A percentile compares a stretch with the other conserved stretches of the same genome.
Evolutionary conservation across 2,888 invertebrate species (phyloP).

Genomic region (Allophyes oxyacanthae): DNA sequence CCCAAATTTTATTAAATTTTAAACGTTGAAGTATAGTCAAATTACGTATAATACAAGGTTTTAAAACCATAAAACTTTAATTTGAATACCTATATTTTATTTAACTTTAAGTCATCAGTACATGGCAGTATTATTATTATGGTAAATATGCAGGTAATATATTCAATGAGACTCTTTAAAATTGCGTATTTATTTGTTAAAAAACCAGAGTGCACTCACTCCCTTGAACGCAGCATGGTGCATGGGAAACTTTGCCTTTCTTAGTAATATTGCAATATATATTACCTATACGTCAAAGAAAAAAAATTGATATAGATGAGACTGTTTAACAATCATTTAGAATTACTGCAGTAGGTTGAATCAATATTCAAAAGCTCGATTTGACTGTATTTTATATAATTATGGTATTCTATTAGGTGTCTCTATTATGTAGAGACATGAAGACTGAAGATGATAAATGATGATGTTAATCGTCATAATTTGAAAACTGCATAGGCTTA

Average conservation of each 20-base stretch:
- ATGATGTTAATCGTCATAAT: no score
- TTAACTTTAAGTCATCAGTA: not conserved
- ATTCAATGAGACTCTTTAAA: constrained; percentile 22
- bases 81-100: no score
- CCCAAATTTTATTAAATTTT: not conserved
- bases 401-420: no score
- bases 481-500: no score
- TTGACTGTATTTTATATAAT: no score
- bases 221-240: constrained; percentile 55
- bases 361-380: no score
- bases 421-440: no score
- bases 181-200: constrained; percentile 40
- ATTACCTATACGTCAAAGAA: constrained; percentile 67
- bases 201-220: constrained; percentile 54
- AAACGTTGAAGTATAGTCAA: no score
- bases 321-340: not conserved
- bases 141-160: no score
- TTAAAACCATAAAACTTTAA: no score
- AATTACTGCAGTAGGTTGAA: not conserved
- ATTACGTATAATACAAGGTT: no score
- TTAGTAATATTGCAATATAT: constrained; percentile 77
- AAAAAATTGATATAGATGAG: constrained; percentile 13
- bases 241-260: constrained; percentile 80
- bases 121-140: not conserved
- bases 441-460: no score